Evolutionary conservation across 2,888 invertebrate genomes (phyloP).

Genomic region (Hydroisotoma schaefferi): DNA sequence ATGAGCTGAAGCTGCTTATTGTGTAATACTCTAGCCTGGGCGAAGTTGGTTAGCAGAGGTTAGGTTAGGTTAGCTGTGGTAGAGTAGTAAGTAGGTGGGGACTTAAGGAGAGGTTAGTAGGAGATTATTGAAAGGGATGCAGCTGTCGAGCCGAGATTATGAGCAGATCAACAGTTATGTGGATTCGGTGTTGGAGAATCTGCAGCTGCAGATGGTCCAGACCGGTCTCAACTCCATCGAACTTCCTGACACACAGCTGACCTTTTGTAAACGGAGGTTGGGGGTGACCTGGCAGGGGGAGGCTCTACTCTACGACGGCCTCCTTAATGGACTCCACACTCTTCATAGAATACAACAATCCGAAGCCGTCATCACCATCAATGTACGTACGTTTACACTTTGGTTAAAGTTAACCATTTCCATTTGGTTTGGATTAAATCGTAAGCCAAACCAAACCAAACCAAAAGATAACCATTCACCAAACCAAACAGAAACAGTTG

Average conservation of each 20-base stretch:
- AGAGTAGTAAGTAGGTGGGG: too few species aligned
- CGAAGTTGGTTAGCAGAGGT: too few species aligned
- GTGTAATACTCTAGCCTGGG: too few species aligned
- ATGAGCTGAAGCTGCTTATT: too few species aligned
- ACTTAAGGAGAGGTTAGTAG: too few species aligned
- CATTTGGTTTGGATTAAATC: too few species aligned
- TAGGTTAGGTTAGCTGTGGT: too few species aligned
- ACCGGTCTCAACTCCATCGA: conserved; percentile 35
- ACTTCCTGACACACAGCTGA: conserved; percentile 38
- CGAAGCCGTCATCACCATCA: conserved; percentile 32
- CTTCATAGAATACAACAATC: conserved; percentile 43
- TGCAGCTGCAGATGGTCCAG: conserved; percentile 40
- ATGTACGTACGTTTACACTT: conserved; percentile 16
- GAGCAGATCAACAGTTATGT: conserved; percentile 32
- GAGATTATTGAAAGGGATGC: neutral
- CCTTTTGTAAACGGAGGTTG: conserved; percentile 41
- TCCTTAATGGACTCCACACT: conserved; percentile 43
- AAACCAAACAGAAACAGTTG: too few species aligned
- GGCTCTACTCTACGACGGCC: conserved; percentile 41
- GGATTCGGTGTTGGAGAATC: conserved; percentile 40
- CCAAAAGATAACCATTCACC: too few species aligned
- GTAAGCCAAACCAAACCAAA: too few species aligned
- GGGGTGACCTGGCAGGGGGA: conserved; percentile 48
- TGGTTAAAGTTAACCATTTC: neutral
- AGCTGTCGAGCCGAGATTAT: neutral